Evolutionary conservation across 2,888 invertebrate species (phyloP), one percentile per base, ranked within the genome.

Genomic region (Cryptus viduatorius): DNA sequence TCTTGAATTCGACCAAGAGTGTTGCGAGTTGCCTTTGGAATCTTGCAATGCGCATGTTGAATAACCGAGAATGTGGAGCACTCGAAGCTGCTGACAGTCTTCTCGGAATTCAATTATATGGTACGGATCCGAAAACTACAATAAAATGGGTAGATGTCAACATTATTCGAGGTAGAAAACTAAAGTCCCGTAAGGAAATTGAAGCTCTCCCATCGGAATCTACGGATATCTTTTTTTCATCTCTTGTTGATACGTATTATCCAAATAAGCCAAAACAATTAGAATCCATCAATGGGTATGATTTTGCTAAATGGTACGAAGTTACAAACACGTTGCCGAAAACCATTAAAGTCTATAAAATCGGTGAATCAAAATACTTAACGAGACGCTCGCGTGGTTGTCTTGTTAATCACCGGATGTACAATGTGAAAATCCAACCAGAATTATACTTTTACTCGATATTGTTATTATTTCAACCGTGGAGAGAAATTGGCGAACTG

Each of bases 91-190:
- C 82, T 1, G 83, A 84, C 71, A 77, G 79, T 37, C 67, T 83
- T 46, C 44, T 86, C 37, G 86, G 83, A 19, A 68, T 80, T 48
- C 37, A 77, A 24, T 68, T 85, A 48, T 72, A 82, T 65, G 83
- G 79, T 8, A 86, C 86, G 3, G 86, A 86, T 77, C 48, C 56
- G 8, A 73, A 65, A 67, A 85, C 83, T 31, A 85, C 82, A 44
- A 78, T 83, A 24, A 68, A 89, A 85, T 92, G 91, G 91, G 61
- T 92, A n/a, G 88, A 90, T 82, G 78, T 89, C 72, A 87, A 72
- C 16, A 79, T 82, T 42, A 71, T 84, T 14, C 67, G 87, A 61
- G 85, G 65, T 77, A 77, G 69, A 64, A 86, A 80, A 69, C 31
- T 87, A 10, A 87, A 86, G 71, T 4, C 75, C 8, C 29, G 31